Percentiles rank a stretch among this genome's conserved stretches.
Conservation (phyloP, 1,140 invertebrate species). For the Nylanderia fulva region DNA sequence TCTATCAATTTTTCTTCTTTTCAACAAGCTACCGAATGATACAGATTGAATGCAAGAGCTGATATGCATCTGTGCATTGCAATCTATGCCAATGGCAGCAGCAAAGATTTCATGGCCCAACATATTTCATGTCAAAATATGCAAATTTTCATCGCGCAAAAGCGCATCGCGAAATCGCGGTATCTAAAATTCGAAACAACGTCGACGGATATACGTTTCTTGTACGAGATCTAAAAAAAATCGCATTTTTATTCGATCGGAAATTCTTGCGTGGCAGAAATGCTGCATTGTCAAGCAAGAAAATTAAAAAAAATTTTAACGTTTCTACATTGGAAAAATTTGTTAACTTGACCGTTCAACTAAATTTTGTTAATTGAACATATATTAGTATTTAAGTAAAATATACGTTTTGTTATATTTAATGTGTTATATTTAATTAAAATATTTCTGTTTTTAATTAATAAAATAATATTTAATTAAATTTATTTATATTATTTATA, state of each 20-base stretch:
- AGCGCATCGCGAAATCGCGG: slow-evolving; percentile 10
- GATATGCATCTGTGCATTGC: slow-evolving; percentile 28
- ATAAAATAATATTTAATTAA: no score
- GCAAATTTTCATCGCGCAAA: slow-evolving; percentile 61
- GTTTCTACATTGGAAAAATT: no score
- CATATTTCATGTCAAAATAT: slow-evolving; percentile 61
- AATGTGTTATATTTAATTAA: no score
- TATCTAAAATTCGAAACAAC: slow-evolving; percentile 56
- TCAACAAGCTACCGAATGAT: slow-evolving; percentile 23
- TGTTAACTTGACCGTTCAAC: no score
- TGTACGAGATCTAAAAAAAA: neutral
- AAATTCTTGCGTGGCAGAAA: neutral
- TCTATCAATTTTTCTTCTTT: slow-evolving; percentile 34
- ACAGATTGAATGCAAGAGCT: slow-evolving; percentile 11
- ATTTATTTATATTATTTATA: no score
- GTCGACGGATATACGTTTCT: neutral
- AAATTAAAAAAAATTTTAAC: neutral
- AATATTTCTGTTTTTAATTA: no score
- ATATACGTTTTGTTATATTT: no score
- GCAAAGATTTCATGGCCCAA: slow-evolving; percentile 50
- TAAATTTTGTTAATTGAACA: no score
- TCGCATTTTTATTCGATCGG: neutral
- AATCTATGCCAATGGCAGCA: slow-evolving; percentile 65
- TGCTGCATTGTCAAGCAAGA: neutral
- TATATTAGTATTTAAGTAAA: no score